Conservation (phyloP, 2,888 invertebrate species). For the Stenodera caucasica region DNA sequence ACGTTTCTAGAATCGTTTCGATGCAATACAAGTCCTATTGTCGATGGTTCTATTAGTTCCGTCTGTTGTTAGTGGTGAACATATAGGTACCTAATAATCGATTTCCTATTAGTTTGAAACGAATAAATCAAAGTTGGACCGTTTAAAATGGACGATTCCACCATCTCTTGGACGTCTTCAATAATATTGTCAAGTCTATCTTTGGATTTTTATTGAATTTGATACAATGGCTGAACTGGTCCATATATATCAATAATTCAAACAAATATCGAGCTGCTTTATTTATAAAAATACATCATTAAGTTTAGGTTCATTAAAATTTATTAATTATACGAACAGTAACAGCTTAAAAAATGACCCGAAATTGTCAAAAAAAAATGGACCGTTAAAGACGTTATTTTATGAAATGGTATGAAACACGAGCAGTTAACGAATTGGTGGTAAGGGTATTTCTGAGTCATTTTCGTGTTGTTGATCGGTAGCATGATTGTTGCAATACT, state of each 20-base stretch:
- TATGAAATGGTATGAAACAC: constrained; percentile 20
- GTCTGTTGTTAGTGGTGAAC: constrained; percentile 22
- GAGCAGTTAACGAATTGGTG: constrained; percentile 14
- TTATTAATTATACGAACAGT: constrained; percentile 37
- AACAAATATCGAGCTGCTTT: too few species aligned
- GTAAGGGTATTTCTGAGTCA: constrained; percentile 9
- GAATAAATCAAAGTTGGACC: constrained; percentile 18
- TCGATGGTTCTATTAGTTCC: constrained; percentile 25
- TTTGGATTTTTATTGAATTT: too few species aligned
- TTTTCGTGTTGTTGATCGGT: constrained; percentile 41
- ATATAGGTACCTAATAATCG: constrained; percentile 27
- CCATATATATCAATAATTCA: too few species aligned
- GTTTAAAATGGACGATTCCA: not conserved
- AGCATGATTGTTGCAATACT: constrained; percentile 54
- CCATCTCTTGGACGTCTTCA: not conserved
- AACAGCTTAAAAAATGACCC: constrained; percentile 23
- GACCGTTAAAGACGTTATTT: constrained; percentile 19
- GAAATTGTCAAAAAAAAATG: constrained; percentile 23
- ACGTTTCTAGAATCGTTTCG: constrained; percentile 30
- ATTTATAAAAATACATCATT: constrained; percentile 34
- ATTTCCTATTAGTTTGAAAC: constrained; percentile 21
- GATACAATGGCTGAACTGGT: too few species aligned
- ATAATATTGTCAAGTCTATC: not conserved
- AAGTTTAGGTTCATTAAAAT: constrained; percentile 42
- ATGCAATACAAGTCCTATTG: constrained; percentile 26